A percentile compares a stretch with the other conserved stretches of the same genome.
phyloP scores from a whole-genome alignment of 1,140 invertebrate genomes.

The Panonychus citri region DNA sequence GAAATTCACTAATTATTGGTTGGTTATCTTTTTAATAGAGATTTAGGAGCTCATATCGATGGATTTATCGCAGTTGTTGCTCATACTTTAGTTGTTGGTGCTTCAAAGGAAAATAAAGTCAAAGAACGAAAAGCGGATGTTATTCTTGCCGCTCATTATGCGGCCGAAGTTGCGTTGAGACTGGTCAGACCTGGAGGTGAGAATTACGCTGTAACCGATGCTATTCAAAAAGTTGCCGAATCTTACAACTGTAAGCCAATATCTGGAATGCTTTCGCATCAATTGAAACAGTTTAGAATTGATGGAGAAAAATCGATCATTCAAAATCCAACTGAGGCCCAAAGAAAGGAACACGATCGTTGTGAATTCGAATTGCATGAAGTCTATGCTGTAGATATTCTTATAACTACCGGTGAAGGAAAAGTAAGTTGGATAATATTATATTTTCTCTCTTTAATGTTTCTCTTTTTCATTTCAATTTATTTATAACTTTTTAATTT shows the following conservation, averaged over 20 bases:
- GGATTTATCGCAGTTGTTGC: slow-evolving; percentile 95
- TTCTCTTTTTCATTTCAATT: background rate
- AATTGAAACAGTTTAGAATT: slow-evolving; percentile 74
- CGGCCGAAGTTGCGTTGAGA: slow-evolving; percentile 75
- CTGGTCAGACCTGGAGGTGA: slow-evolving; percentile 73
- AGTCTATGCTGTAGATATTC: slow-evolving; percentile 94
- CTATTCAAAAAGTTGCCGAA: slow-evolving; percentile 74
- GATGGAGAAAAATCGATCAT: slow-evolving; percentile 98
- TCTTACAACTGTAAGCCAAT: slow-evolving; percentile 88
- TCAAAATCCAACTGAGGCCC: slow-evolving; percentile 88
- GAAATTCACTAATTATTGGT: background rate
- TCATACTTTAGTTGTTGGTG: slow-evolving; percentile 77
- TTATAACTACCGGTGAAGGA: slow-evolving; percentile 81
- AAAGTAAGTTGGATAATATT: slow-evolving; percentile 19
- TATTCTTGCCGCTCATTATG: slow-evolving; percentile 76
- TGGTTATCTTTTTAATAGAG: slow-evolving; percentile 31
- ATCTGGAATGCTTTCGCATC: slow-evolving; percentile 80
- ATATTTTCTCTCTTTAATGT: background rate
- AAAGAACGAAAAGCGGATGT: slow-evolving; percentile 81
- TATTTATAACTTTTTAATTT: background rate
- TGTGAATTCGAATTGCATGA: slow-evolving; percentile 86
- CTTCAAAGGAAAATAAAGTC: slow-evolving; percentile 31
- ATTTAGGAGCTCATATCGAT: slow-evolving; percentile 93
- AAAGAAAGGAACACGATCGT: slow-evolving; percentile 91
- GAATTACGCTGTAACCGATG: slow-evolving; percentile 76